These are phyloP conservation scores for Phocoena phocoena DNA, from an alignment of 2,113 vertebrate species.

Conservation along the genomic window DNA sequence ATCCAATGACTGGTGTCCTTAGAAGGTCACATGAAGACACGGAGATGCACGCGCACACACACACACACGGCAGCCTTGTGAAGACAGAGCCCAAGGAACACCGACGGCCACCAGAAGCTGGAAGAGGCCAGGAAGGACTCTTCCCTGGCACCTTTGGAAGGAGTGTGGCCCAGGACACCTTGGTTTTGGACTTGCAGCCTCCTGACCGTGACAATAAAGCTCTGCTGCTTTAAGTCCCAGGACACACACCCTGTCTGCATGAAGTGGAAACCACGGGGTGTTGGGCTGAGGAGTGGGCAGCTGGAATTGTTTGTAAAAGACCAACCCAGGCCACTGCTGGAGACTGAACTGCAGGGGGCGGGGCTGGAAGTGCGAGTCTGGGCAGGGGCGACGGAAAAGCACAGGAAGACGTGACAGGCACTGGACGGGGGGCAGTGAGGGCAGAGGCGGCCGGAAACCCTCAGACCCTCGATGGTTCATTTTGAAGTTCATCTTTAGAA, in stretches of 20 bases:
- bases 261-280: fast-evolving
- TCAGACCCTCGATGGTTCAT: not conserved
- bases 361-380: no score
- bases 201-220: not conserved
- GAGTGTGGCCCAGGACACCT: not conserved
- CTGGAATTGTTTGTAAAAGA: not conserved
- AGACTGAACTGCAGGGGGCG: no score
- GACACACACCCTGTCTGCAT: fast-evolving
- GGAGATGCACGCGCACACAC: not conserved
- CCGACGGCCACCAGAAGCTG: not conserved
- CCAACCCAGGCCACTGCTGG: not conserved
- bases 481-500: not conserved
- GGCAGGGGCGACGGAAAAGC: fast-evolving
- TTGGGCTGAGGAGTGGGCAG: fast-evolving
- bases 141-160: not conserved
- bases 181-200: fast-evolving
- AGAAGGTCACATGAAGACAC: not conserved
- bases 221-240: no score
- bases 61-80: not conserved
- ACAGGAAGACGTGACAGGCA: not conserved
- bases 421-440: fast-evolving
- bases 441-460: no score
- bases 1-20: not conserved
- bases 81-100: no score
- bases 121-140: not conserved